Conservation (phyloP, 2,888 invertebrate species). For the Tillus elongatus region DNA sequence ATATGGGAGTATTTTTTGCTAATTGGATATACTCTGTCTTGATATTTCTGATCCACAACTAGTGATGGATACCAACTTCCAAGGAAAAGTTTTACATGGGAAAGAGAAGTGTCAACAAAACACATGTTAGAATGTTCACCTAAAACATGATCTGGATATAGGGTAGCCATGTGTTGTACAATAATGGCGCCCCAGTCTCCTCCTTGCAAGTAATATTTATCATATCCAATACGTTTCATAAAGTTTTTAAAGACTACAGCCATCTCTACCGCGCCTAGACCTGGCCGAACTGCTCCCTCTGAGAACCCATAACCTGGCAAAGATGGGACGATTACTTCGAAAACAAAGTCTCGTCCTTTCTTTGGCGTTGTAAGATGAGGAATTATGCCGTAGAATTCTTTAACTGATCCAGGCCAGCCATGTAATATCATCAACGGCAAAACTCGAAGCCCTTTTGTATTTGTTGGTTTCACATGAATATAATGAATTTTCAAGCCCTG, state of each 20-base stretch:
- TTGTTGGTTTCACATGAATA: slow-evolving; percentile 49
- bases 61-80: slow-evolving; percentile 50
- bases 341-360: slow-evolving; percentile 49
- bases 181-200: slow-evolving; percentile 76
- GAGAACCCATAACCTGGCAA: slow-evolving; percentile 49
- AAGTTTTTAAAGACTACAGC: slow-evolving; percentile 55
- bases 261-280: slow-evolving; percentile 50
- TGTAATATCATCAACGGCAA: slow-evolving; percentile 66
- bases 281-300: slow-evolving; percentile 51
- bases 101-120: slow-evolving; percentile 28
- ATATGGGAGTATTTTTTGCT: slow-evolving; percentile 29
- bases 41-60: slow-evolving; percentile 46
- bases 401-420: slow-evolving; percentile 84
- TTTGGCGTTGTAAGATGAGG: slow-evolving; percentile 54
- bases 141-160: slow-evolving; percentile 53
- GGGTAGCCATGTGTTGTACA: slow-evolving; percentile 49
- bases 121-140: slow-evolving; percentile 58
- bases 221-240: slow-evolving; percentile 59
- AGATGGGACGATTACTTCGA: slow-evolving; percentile 53
- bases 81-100: slow-evolving; percentile 38
- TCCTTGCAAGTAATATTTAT: slow-evolving; percentile 62
- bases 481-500: slow-evolving; percentile 64
- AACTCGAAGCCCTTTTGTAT: slow-evolving; percentile 33
- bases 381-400: slow-evolving; percentile 74
- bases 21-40: slow-evolving; percentile 47